A percentile compares a stretch with the other conserved stretches of the same genome.
These are phyloP conservation scores for Cheilosia urbana DNA, from an alignment of 2,888 invertebrate species.

Conservation along the genomic window DNA sequence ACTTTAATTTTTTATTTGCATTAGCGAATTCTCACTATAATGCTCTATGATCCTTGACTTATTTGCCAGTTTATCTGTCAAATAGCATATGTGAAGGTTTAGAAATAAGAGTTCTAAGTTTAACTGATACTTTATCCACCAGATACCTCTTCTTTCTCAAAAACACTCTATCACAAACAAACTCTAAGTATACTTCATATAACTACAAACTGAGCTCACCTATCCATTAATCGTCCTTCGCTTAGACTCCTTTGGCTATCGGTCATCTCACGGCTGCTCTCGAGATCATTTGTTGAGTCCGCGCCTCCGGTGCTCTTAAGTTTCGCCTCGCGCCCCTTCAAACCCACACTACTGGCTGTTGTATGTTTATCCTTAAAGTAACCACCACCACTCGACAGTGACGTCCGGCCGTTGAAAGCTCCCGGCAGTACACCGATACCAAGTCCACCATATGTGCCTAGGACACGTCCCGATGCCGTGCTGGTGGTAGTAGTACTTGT, in stretches of 20 bases:
- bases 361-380: constrained; percentile 53
- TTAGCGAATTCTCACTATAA: no score
- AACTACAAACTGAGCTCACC: constrained; percentile 78
- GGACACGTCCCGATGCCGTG: constrained; percentile 55
- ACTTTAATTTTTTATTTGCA: no score
- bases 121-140: no score
- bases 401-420: constrained; percentile 59
- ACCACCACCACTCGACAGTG: constrained; percentile 41
- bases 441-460: constrained; percentile 57
- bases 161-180: background rate
- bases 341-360: constrained; percentile 34
- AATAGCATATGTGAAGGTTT: no score
- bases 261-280: constrained; percentile 80
- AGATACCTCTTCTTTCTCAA: background rate
- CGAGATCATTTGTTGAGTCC: constrained; percentile 71
- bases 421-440: constrained; percentile 68
- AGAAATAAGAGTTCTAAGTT: no score
- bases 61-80: no score
- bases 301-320: constrained; percentile 68
- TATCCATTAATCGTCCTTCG: constrained; percentile 82
- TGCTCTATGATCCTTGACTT: no score
- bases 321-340: constrained; percentile 56
- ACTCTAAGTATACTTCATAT: background rate
- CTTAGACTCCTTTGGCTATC: constrained; percentile 84
- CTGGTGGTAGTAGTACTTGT: constrained; percentile 56